Evolutionary conservation across 2,113 vertebrate species (phyloP).

Genomic region (Lophius piscatorius): DNA sequence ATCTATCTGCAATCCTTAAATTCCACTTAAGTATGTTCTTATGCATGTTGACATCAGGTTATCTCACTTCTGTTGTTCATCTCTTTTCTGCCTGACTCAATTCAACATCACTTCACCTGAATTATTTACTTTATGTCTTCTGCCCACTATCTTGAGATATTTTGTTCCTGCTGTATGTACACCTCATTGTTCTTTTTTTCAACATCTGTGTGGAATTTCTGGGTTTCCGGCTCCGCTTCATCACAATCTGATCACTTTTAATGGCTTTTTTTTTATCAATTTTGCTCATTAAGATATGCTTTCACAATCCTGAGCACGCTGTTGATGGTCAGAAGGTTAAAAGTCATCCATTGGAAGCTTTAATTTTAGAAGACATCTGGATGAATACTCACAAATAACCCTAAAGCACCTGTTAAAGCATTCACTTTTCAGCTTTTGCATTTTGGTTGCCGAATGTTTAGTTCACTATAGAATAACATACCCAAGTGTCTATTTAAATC

Average conservation of each 20-base stretch:
- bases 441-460: too few relatives aligned
- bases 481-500: too few relatives aligned
- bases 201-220: background rate
- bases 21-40: too few relatives aligned
- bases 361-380: too few relatives aligned
- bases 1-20: background rate
- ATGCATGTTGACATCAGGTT: background rate
- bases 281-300: slow-evolving; percentile 1
- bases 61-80: background rate
- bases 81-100: background rate
- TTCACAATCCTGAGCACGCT: background rate
- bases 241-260: too few relatives aligned
- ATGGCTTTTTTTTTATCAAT: too few relatives aligned
- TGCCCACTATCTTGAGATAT: slow-evolving; percentile 4
- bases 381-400: too few relatives aligned
- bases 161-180: background rate
- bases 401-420: too few relatives aligned
- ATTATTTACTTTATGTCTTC: background rate
- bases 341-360: too few relatives aligned
- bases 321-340: background rate
- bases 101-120: background rate
- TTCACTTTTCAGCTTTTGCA: too few relatives aligned
- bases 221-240: background rate
- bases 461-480: too few relatives aligned
- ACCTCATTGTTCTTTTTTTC: slow-evolving; percentile 8